Evolutionary conservation across 1,140 invertebrate species (phyloP), one percentile per base, ranked within the genome.

Genomic region (Apis dorsata): DNA sequence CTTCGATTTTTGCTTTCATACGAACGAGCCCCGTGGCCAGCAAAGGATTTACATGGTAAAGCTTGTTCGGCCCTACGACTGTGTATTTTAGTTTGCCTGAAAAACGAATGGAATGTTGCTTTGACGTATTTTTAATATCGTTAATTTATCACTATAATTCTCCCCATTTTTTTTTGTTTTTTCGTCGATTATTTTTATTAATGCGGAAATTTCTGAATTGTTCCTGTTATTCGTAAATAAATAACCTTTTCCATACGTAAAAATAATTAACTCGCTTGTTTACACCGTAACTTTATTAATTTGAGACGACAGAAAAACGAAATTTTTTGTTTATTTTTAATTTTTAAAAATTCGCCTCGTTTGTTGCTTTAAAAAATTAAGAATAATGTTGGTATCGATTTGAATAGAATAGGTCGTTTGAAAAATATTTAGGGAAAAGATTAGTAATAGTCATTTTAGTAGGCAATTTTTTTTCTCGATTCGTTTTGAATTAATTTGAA

Each of bases 1-100:
- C 63, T 78, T 68, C 28, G 63, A 78, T 78, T 78, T 68, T 78
- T 77, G 62, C 75, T 55, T 57, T 68, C 62, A 9, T 63, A 51
- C 24, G 10, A 44, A 21, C 24, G n/a, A 68, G 21, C 59, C n/a
- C 34, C 34, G 34, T 9, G 34, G 21, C 3, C 21, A 10, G 59
- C 5, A 19, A 44, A 55, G 51, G 44, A 78, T 68, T 68, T 78
- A 68, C 75, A 68, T 78, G 68, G 75, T 44, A 68, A 78, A 78
- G 63, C 75, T 68, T 57, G 51, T 44, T 10, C 63, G 44, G 28
- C 0, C 34, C 34, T 15, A n/a, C 49, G 51, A 17, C 15, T 9
- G 49, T 68, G 11, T 15, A 55, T 68, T 21, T 34, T 28, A 21
- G 15, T 28, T 72, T 34, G 10, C 19, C 9, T 19, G 4, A 24